phyloP scores from a whole-genome alignment of 2,888 invertebrate genomes.

The Ariolimax columbianus region DNA sequence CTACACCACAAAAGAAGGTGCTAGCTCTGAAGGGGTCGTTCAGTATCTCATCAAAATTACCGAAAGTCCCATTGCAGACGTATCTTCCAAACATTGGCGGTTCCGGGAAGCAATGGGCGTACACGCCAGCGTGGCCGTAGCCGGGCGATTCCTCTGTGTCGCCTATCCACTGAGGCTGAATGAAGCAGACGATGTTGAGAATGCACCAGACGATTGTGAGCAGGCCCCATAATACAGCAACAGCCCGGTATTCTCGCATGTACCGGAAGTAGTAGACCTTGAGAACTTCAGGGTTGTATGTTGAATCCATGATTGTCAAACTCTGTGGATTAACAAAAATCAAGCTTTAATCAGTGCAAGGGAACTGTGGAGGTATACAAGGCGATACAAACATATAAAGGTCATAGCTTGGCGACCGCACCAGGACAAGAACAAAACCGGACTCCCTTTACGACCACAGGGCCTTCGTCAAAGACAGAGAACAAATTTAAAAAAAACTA shows the following conservation, averaged over 20 bases:
- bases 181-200: slow-evolving; percentile 94
- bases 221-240: slow-evolving; percentile 97
- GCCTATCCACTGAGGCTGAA: slow-evolving; percentile 86
- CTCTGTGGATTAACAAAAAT: neutral
- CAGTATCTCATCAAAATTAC: slow-evolving; percentile 86
- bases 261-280: slow-evolving; percentile 76
- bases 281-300: slow-evolving; percentile 69
- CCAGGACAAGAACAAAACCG: no score
- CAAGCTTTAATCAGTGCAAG: neutral
- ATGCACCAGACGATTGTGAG: slow-evolving; percentile 98
- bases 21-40: slow-evolving; percentile 91
- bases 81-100: slow-evolving; percentile 58
- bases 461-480: no score
- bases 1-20: slow-evolving; percentile 91
- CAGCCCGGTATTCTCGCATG: slow-evolving; percentile 83
- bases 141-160: slow-evolving; percentile 80
- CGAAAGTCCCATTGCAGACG: slow-evolving; percentile 88
- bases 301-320: slow-evolving; percentile 55
- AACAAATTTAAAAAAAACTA: no score
- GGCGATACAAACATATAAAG: no score
- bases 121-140: slow-evolving; percentile 94
- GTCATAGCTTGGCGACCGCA: no score
- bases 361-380: no score
- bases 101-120: slow-evolving; percentile 86
- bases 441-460: no score